These are phyloP conservation scores for Ormyrus labotus DNA, from an alignment of 2,888 invertebrate species.

Conservation along the genomic window DNA sequence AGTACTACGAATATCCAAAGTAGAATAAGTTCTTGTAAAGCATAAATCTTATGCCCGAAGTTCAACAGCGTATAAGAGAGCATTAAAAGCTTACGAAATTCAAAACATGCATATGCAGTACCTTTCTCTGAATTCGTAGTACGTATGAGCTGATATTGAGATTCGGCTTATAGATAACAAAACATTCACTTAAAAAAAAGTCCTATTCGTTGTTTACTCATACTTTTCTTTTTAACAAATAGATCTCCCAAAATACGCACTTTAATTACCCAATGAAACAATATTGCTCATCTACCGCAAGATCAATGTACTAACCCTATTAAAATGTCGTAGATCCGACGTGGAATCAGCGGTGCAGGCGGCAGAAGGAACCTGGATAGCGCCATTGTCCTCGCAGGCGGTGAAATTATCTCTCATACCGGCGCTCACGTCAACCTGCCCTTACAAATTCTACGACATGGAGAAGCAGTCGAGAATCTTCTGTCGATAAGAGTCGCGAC, in stretches of 20 bases:
- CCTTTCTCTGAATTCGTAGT: neutral
- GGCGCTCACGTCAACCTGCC: slow-evolving; percentile 68
- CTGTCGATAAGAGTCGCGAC: slow-evolving; percentile 60
- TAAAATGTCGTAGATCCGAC: slow-evolving; percentile 63
- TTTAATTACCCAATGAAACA: too few relatives aligned
- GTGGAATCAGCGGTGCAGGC: slow-evolving; percentile 58
- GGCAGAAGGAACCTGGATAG: slow-evolving; percentile 69
- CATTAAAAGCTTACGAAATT: too few relatives aligned
- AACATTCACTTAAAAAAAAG: neutral
- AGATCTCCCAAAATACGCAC: too few relatives aligned
- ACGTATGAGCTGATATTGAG: too few relatives aligned
- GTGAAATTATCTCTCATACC: slow-evolving; percentile 68
- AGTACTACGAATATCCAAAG: too few relatives aligned
- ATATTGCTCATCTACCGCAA: too few relatives aligned
- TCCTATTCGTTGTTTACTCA: too few relatives aligned
- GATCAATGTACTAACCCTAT: neutral
- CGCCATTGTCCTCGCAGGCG: slow-evolving; percentile 67
- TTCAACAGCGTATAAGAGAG: neutral
- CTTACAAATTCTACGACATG: slow-evolving; percentile 67
- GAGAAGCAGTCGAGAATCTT: slow-evolving; percentile 65
- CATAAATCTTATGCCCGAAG: neutral
- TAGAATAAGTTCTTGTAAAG: too few relatives aligned
- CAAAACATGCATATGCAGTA: neutral
- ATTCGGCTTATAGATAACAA: neutral
- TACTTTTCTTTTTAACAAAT: too few relatives aligned